phyloP scores from a whole-genome alignment of 2,888 invertebrate species.

The Azorinus chamasolen region DNA sequence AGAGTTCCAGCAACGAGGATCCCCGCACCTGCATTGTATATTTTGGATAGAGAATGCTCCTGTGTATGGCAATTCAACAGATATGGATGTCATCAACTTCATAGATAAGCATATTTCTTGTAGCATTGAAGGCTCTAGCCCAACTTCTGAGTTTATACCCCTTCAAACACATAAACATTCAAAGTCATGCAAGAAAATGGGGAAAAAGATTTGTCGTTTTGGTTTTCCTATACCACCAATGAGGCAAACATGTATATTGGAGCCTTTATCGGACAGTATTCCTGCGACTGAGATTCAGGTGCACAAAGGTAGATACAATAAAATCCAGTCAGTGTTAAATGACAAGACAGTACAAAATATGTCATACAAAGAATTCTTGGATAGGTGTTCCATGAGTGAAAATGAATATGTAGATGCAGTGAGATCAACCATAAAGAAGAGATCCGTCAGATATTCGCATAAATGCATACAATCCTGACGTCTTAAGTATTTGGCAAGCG shows the following conservation, averaged over 20 bases:
- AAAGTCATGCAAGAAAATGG: constrained; percentile 31
- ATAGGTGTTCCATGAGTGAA: constrained; percentile 33
- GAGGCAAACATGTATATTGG: constrained; percentile 46
- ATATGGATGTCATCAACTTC: constrained; percentile 29
- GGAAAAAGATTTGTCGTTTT: constrained; percentile 37
- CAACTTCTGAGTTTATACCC: constrained; percentile 19
- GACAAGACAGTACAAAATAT: too few species aligned
- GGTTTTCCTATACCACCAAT: constrained; percentile 56
- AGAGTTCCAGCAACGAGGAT: constrained; percentile 41
- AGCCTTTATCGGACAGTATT: constrained; percentile 31
- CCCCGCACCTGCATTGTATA: constrained; percentile 30
- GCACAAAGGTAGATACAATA: constrained; percentile 12
- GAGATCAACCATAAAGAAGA: constrained; percentile 38
- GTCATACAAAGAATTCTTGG: not conserved
- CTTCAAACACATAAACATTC: constrained; percentile 29
- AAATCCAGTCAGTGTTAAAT: constrained; percentile 24
- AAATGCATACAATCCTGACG: constrained; percentile 49
- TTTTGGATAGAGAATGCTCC: constrained; percentile 41
- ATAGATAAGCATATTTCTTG: constrained; percentile 20
- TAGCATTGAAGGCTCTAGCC: constrained; percentile 5
- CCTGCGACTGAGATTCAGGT: not conserved
- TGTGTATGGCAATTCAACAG: constrained; percentile 6
- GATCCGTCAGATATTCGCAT: constrained; percentile 19
- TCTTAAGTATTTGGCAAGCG: constrained; percentile 47
- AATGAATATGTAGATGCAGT: constrained; percentile 26